Base-by-base conservation (phyloP, 1,140 invertebrate genomes). In the Phocides pigmalion region DNA sequence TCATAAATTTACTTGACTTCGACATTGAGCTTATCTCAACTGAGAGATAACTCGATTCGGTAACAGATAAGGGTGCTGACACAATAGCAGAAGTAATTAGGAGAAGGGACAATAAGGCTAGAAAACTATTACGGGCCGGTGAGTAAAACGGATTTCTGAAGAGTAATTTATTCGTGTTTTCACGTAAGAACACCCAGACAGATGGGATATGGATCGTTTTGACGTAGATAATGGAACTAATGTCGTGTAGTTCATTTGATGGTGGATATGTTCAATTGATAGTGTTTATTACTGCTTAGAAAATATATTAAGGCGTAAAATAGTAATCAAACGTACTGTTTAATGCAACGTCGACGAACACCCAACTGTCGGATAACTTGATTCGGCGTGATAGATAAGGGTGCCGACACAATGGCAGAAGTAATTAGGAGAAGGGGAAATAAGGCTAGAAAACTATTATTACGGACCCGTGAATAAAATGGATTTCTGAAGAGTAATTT, bases 61-160 rank as follows among this genome's bases (percentile, higher is more conserved):
- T 53, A 46, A 46, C 41, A 28, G 54, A 58, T 58, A 58, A 58
- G 54, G 54, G 54, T 58, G 54, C 15, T 2, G 54, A 58, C 54
- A 56, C 53, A 58, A 58, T 56, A 39, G 53, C 37, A 42, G 37
- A 39, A 25, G 53, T 56, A 56, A 56, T 56, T 56, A 56, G 53
- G 53, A 14, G 8, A 42, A 42, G 39, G 16, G 51, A 19, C 41
- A 54, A 39, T 20, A 41, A 19, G n/a, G 39, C 19, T 56, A 22
- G 37, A 56, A 42, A 42, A 42, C 37, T 44, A 28, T 44, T 20
- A 20, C 12, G 51, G 37, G 0, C 37, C 19, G 37, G 37, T 56
- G 53, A 42, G 9, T 54, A 41, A 28, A 42, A 20, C n/a, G 19
- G 20, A 42, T 42, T 28, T 42, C 19, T 56, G 19, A 54, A 53